phyloP scores from a whole-genome alignment of 2,113 vertebrate species.

The Percina caprodes region DNA sequence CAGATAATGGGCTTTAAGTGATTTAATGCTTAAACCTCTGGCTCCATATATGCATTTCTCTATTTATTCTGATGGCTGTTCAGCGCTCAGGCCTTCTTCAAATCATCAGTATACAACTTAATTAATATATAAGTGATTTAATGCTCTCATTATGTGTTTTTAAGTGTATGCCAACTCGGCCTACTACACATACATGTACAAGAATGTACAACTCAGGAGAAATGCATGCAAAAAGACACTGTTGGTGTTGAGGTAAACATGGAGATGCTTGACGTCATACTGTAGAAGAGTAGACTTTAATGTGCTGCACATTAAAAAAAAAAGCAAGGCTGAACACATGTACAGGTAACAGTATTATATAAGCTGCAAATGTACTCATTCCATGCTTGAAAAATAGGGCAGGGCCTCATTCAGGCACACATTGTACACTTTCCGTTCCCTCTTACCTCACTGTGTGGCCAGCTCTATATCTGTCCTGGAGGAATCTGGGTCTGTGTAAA shows the following conservation, averaged over 20 bases:
- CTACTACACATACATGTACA: neutral
- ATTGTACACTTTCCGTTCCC: constrained; percentile 21
- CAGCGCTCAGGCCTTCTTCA: no score
- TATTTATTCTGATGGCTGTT: no score
- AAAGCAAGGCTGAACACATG: no score
- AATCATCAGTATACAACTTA: no score
- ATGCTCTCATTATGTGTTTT: neutral
- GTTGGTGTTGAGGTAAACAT: neutral
- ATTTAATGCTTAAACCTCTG: neutral
- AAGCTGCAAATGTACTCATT: constrained; percentile 34
- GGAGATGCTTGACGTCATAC: neutral
- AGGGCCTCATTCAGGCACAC: constrained; percentile 26
- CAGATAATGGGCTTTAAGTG: no score
- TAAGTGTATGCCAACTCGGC: neutral
- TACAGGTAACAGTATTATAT: constrained; percentile 18
- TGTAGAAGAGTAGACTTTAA: neutral
- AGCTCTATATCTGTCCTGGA: neutral
- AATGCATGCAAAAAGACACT: no score
- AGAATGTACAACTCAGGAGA: neutral
- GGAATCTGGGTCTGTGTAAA: neutral
- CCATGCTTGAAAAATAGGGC: constrained; percentile 16
- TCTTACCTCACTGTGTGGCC: neutral
- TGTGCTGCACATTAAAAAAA: neutral
- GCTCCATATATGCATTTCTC: no score
- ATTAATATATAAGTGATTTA: neutral